Base-by-base conservation (phyloP, 2,797 vertebrate species). In the Eulemur albifrons region DNA sequence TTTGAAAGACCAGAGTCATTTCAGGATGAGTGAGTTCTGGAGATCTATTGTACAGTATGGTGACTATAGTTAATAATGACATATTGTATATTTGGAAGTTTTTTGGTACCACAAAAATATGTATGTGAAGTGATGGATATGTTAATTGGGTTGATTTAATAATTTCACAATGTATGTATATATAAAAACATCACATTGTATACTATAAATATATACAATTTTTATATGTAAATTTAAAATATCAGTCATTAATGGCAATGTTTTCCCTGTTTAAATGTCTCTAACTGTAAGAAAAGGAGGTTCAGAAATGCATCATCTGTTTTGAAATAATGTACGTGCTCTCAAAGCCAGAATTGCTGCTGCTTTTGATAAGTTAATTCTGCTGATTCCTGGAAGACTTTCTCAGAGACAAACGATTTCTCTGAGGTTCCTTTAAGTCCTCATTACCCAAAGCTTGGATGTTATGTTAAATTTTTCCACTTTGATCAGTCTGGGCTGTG, bases 311-410 rank as follows among this genome's bases (percentile, higher is more conserved):
- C 30, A 54, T 61, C 7, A 4, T 90, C 27, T 95, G 61, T 83
- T 91, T 82, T 88, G 43, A 72, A 93, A 59, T 79, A 85, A 88
- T 17, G 6, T 5, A 14, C 81, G 59, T 81, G 14, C 15, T 30
- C 45, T 84, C 59, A 43, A 79, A 93, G 30, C 38, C 69, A 76
- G 72, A 81, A 77, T 81, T 87, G 30, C 70, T 75, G 63, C 21
- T 92, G 54, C 27, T 90, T 90, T 61, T 86, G 81, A 43, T 70
- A 70, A 82, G 61, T 85, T 73, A 94, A 86, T 80, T 88, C 61
- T 76, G 61, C 20, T 83, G 59, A 90, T 97, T 97, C 63, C 65
- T 95, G 61, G 80, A 93, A 94, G 80, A 95, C 18, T 70, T 93
- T 95, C 93, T 69, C 50, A 43, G 90, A 88, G 35, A 88, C n/a